phyloP scores from a whole-genome alignment of 2,797 vertebrate genomes.

The Scleropages formosus region DNA sequence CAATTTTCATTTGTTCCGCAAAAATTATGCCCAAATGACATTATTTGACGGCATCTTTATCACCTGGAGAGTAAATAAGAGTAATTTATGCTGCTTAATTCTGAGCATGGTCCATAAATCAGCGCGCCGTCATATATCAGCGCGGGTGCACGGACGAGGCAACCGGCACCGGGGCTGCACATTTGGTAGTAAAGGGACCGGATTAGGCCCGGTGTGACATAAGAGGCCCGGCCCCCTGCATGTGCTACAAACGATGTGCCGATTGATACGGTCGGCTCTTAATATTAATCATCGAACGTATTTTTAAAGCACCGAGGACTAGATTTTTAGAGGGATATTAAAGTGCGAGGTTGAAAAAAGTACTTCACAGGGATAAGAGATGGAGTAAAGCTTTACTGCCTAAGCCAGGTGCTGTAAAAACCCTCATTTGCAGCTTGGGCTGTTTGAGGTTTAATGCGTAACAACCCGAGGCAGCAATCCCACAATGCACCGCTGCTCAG shows the following conservation, averaged over 20 bases:
- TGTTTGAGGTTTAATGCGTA: not conserved
- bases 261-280: constrained; percentile 59
- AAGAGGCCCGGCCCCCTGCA: constrained; percentile 12
- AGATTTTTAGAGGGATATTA: constrained; percentile 64
- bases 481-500: constrained; percentile 8
- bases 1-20: constrained; percentile 79
- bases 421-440: not conserved
- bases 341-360: constrained; percentile 47
- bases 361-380: not conserved
- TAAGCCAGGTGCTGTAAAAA: not conserved
- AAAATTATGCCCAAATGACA: constrained; percentile 78
- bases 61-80: constrained; percentile 79
- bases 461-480: not conserved
- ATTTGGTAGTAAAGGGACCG: constrained; percentile 59
- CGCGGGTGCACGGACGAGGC: constrained; percentile 62
- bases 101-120: constrained; percentile 72
- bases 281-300: constrained; percentile 56
- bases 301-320: constrained; percentile 51
- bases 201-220: not conserved
- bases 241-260: constrained; percentile 51
- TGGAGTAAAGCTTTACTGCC: not conserved
- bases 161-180: constrained; percentile 56
- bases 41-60: constrained; percentile 79
- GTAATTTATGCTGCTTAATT: constrained; percentile 79
- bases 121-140: constrained; percentile 61